Evolutionary conservation across 64 coral and sea anemone species (phyloP).

Genomic region (Porites australiensis): DNA sequence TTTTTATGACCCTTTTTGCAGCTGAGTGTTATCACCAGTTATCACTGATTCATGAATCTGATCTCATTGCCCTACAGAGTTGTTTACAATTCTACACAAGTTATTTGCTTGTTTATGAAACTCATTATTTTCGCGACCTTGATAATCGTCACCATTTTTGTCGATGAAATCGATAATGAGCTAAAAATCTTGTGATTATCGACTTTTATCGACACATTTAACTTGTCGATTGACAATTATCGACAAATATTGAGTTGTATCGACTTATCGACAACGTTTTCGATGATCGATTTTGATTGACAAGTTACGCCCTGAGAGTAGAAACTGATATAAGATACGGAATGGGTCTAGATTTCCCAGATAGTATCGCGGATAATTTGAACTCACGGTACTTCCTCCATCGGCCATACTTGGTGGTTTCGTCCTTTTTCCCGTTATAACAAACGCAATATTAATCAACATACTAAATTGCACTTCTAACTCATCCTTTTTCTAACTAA

Average conservation of each 20-base stretch:
- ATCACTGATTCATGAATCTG: not conserved
- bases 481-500: not conserved
- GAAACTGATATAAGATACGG: not conserved
- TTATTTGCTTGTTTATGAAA: not conserved
- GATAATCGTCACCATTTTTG: not conserved
- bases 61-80: not conserved
- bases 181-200: too few relatives aligned
- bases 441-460: slow-evolving; percentile 1
- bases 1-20: slow-evolving; percentile 5
- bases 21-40: not conserved
- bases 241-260: too few relatives aligned
- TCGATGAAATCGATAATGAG: too few relatives aligned
- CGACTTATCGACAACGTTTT: too few relatives aligned
- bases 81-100: slow-evolving; percentile 5
- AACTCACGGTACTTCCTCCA: slow-evolving; percentile 3
- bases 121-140: not conserved
- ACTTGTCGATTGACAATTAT: too few relatives aligned
- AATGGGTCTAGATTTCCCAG: too few relatives aligned
- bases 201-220: too few relatives aligned
- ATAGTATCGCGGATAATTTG: not conserved
- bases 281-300: not conserved
- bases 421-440: not conserved
- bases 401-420: not conserved
- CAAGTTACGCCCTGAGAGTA: not conserved
- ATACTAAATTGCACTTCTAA: not conserved